These are phyloP conservation scores for Henicopernis longicauda DNA, from an alignment of 2,113 vertebrate genomes.

Conservation along the genomic window DNA sequence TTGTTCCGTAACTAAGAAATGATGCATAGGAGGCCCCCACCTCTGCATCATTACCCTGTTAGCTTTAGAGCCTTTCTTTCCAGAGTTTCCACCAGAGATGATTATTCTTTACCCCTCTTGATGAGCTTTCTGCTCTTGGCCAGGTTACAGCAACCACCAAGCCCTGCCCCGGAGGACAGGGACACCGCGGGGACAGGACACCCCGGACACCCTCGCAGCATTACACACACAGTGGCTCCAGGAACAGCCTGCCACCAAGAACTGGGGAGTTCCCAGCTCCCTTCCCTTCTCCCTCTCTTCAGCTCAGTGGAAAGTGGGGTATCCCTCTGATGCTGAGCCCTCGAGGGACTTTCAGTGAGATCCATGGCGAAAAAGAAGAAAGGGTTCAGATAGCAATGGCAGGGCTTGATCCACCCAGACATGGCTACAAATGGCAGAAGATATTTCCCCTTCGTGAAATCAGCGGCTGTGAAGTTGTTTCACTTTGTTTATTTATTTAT, in stretches of 20 bases:
- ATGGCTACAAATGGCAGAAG: neutral
- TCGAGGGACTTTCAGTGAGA: neutral
- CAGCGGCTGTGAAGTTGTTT: neutral
- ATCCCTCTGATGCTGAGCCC: neutral
- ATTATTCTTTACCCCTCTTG: neutral
- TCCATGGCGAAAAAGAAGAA: neutral
- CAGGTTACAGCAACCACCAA: neutral
- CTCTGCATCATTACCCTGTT: neutral
- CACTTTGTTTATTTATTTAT: neutral
- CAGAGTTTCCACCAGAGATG: neutral
- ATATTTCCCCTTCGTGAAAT: neutral
- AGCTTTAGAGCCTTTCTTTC: neutral
- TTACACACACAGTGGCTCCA: neutral
- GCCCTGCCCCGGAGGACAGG: neutral
- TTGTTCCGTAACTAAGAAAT: neutral
- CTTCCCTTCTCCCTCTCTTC: neutral
- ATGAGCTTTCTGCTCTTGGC: neutral
- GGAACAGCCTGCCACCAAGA: neutral
- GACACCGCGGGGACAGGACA: rapidly evolving
- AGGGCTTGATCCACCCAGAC: neutral
- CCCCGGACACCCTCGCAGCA: neutral
- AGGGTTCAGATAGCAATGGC: neutral
- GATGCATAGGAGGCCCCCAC: neutral
- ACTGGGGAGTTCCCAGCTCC: neutral
- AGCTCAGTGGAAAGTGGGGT: neutral